Evolutionary conservation across 2,797 vertebrate genomes (phyloP).

Genomic region (Centroberyx gerrardi): DNA sequence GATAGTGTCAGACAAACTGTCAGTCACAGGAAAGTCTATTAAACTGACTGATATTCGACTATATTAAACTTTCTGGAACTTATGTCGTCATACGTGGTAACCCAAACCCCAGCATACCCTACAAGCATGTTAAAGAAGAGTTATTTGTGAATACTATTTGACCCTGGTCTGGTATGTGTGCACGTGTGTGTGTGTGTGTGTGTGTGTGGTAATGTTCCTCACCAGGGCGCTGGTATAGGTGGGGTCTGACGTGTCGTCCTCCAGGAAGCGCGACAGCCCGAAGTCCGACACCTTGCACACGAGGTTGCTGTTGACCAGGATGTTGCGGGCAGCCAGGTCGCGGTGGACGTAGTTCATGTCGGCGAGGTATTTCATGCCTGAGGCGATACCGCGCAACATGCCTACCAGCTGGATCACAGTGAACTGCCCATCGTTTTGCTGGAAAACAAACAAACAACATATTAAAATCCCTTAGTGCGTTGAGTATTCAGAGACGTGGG

Average conservation of each 20-base stretch:
- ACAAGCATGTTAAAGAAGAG: too few relatives aligned
- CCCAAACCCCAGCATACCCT: too few relatives aligned
- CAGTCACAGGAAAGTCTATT: neutral
- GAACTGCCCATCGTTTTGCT: conserved; percentile 99
- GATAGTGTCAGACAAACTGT: neutral
- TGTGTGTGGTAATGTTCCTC: conserved; percentile 51
- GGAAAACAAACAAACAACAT: conserved; percentile 47
- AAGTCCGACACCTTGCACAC: conserved; percentile 99
- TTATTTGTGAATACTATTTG: neutral
- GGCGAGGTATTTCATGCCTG: conserved; percentile 98
- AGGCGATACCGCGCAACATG: conserved; percentile 96
- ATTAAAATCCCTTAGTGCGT: neutral
- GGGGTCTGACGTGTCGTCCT: conserved; percentile 97
- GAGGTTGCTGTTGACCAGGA: conserved; percentile 98
- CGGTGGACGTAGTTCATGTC: conserved; percentile 99
- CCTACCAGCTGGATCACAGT: conserved; percentile 99
- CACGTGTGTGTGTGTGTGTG: conserved; percentile 11
- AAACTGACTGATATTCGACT: neutral
- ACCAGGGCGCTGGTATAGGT: conserved; percentile 99
- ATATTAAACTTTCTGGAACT: too few relatives aligned
- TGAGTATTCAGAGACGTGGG: neutral
- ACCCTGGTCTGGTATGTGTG: neutral
- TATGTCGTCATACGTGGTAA: too few relatives aligned
- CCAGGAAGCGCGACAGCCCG: conserved; percentile 96
- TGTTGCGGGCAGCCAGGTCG: conserved; percentile 97